Evolutionary conservation across 2,888 invertebrate genomes (phyloP), one percentile per base, ranked within the genome.

Genomic region (Sphecodes monilicornis): DNA sequence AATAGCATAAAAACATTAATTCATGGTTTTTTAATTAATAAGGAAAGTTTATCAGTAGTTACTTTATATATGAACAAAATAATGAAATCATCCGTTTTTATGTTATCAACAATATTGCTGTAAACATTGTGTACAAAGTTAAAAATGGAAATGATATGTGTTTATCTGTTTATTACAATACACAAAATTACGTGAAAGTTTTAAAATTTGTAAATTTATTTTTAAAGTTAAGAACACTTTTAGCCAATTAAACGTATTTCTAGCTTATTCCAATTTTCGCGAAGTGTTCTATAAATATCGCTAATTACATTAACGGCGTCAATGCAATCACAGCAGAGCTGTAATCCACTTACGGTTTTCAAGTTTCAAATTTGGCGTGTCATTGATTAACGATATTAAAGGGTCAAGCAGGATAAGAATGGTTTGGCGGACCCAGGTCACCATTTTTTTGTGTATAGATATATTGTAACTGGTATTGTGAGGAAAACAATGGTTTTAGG

Each of bases 181-280:
- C 50, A 22, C 6, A 2, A 3, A 43, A 43, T 43, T 18, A 18
- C 43, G 43, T 3, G 18, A 46, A 22, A 22, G 50, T 22, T 18
- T 46, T 46, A 22, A 8, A 46, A 46, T 46, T 18, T 1, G 46
- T 18, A 46, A 50, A 22, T 50, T 50, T 54, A n/a, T n/a, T 54
- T n/a, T n/a, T 1, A n/a, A n/a, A 54, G 10, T n/a, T n/a, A n/a
- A n/a, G 0, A n/a, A 54, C 10, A 2, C 3, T 3, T n/a, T 1
- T 18, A n/a, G n/a, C 50, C 10, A 54, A n/a, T 54, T 54, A 22
- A 18, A n/a, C 10, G 22, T 22, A 50, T 22, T 10, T 10, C 22
- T 2, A 50, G 50, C 10, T n/a, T 8, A 10, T 54, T n/a, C 50
- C 50, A 54, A 10, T n/a, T 26, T 26, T 1, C 26, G 5, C 1